Evolutionary conservation across 1,140 invertebrate species (phyloP).

Genomic region (Scaptomyza hsui): DNA sequence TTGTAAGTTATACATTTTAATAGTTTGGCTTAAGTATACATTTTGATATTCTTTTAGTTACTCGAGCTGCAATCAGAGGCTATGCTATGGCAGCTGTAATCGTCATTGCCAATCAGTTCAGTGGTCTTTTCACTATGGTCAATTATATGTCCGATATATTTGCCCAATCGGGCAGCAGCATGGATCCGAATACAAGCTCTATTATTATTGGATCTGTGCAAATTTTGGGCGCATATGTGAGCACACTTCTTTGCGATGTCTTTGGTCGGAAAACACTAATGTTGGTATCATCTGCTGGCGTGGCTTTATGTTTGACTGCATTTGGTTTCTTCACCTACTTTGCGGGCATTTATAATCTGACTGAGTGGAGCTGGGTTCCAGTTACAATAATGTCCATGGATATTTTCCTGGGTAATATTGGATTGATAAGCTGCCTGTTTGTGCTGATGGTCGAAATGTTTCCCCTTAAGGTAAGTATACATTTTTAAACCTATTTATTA

Average conservation of each 20-base stretch:
- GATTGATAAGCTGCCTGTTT: conserved; percentile 69
- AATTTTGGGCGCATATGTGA: conserved; percentile 72
- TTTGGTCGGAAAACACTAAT: conserved; percentile 57
- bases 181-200: conserved; percentile 85
- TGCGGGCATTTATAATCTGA: conserved; percentile 45
- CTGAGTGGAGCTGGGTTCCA: conserved; percentile 63
- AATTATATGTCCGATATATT: conserved; percentile 87
- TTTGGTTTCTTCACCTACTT: conserved; percentile 61
- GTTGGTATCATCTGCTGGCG: conserved; percentile 55
- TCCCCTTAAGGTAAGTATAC: conserved; percentile 60
- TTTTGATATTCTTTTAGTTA: conserved; percentile 23
- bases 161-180: conserved; percentile 85
- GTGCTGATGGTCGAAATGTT: conserved; percentile 72
- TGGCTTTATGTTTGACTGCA: conserved; percentile 44
- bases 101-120: conserved; percentile 59
- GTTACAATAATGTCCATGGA: conserved; percentile 65
- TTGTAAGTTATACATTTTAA: conserved; percentile 39
- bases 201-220: conserved; percentile 85
- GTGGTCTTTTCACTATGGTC: conserved; percentile 61
- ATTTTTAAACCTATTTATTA: neutral
- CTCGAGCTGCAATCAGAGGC: conserved; percentile 31
- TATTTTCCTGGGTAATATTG: conserved; percentile 73
- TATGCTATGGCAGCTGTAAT: conserved; percentile 59
- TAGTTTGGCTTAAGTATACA: neutral
- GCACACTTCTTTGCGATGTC: conserved; percentile 59